phyloP scores from a whole-genome alignment of 2,113 vertebrate genomes.

The Megaleporinus macrocephalus region DNA sequence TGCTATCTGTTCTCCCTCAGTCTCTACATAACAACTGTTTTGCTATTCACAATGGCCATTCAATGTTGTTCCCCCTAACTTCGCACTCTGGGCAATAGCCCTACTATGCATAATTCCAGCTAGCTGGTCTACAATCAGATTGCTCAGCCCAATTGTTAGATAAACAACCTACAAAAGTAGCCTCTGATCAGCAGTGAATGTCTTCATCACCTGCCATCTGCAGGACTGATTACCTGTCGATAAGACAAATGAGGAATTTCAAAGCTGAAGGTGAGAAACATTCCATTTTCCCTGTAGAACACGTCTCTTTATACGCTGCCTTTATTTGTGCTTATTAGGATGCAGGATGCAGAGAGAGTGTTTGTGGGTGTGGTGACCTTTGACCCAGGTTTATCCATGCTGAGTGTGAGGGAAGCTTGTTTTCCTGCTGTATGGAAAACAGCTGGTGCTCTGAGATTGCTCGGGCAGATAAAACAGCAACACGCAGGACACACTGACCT shows the following conservation, averaged over 20 bases:
- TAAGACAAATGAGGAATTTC: slow-evolving; percentile 19
- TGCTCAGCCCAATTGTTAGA: no score
- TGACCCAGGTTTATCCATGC: slow-evolving; percentile 35
- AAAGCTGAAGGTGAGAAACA: slow-evolving; percentile 26
- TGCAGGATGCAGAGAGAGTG: slow-evolving; percentile 22
- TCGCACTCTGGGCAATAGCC: no score
- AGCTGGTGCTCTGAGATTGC: slow-evolving; percentile 65
- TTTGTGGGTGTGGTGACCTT: slow-evolving; percentile 19
- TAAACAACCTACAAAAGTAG: no score
- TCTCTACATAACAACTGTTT: no score
- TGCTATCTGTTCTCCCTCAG: no score
- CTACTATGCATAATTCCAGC: no score
- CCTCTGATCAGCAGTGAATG: not conserved
- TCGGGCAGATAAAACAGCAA: slow-evolving; percentile 62
- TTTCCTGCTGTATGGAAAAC: slow-evolving; percentile 65
- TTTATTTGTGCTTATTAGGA: slow-evolving; percentile 30
- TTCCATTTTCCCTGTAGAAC: not conserved
- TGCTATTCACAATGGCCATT: no score
- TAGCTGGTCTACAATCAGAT: no score
- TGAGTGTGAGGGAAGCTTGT: slow-evolving; percentile 63
- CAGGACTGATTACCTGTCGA: slow-evolving; percentile 28
- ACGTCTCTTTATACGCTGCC: not conserved
- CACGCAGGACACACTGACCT: slow-evolving; percentile 63
- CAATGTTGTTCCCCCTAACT: no score
- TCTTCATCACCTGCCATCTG: not conserved